Evolutionary conservation across 2,113 vertebrate genomes (phyloP), one percentile per base, ranked within the genome.

Genomic region (Pelodiscus sinensis): DNA sequence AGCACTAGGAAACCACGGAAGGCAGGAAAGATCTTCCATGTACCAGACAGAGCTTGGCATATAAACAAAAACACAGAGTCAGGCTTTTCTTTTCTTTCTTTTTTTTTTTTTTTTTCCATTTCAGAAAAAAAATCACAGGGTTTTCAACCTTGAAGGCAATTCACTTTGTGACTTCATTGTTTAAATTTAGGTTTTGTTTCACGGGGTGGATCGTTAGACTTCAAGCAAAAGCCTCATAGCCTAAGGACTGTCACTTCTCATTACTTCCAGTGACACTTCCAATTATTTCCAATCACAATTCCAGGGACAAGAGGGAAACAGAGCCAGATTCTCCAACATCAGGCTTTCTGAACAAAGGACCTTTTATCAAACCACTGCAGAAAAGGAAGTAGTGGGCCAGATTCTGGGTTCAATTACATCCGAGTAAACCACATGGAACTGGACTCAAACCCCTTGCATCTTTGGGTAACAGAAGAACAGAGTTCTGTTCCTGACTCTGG

Each of bases 191-290:
- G 97, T 90, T 95, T 96, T 94, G 87, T 92, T 97, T 96, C 96
- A 95, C 58, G 8, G 95, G 91, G 75, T 87, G 88, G 87, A 93
- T 97, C 19, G 65, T 97, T 98, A 95, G 93, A 97, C 97, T 97
- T 14, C 88, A 94, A 97, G 97, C 97, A 68, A 95, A 97, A 95
- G 92, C 97, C 97, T 97, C 81, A 94, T 96, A 97, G 95, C 97
- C 96, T 95, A 96, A 93, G 68, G 95, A 96, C 97, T 98, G 98
- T 98, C 98, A 97, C 97, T 98, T 97, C 96, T 88, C 94, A 97
- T 98, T 98, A 98, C 94, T 97, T 98, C 97, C 97, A 97, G 97
- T 97, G 97, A 97, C 97, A 98, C 97, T 98, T 98, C 96, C 97
- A 97, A 97, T 98, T 97, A 98, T 98, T 97, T 97, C 94, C 97